Evolutionary conservation across 2,113 vertebrate species (phyloP).

Genomic region (Caranx melampygus): DNA sequence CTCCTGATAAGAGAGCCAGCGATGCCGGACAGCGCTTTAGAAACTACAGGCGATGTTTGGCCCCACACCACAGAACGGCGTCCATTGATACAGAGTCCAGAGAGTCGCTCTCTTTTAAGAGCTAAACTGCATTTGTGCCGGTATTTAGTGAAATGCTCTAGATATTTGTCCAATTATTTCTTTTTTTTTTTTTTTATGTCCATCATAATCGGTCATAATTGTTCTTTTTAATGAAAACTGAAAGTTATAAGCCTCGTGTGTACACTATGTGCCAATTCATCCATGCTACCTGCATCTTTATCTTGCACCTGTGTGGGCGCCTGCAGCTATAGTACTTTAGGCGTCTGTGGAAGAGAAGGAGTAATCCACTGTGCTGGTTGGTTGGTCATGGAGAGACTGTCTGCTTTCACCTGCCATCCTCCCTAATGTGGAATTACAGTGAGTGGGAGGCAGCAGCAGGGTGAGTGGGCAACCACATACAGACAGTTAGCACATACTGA

Average conservation of each 20-base stretch:
- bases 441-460: conserved; percentile 66
- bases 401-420: conserved; percentile 67
- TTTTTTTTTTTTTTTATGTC: too few relatives aligned
- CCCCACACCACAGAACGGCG: too few relatives aligned
- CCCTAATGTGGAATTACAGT: conserved; percentile 54
- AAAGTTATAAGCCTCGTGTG: neutral
- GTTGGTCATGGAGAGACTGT: conserved; percentile 53
- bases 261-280: too few relatives aligned
- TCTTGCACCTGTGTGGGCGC: conserved; percentile 27
- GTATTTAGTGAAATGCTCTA: too few relatives aligned
- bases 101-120: neutral
- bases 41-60: neutral
- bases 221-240: neutral
- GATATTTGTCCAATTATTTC: too few relatives aligned
- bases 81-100: neutral
- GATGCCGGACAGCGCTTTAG: neutral
- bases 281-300: conserved; percentile 1
- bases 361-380: conserved; percentile 34
- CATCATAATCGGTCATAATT: too few relatives aligned
- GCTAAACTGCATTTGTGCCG: too few relatives aligned
- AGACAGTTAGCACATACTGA: conserved; percentile 40
- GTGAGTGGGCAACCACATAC: conserved; percentile 59
- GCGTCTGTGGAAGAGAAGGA: conserved; percentile 47
- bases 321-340: neutral
- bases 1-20: neutral